Base-by-base conservation (phyloP, 2,797 vertebrate species). In the Platalea minor region DNA sequence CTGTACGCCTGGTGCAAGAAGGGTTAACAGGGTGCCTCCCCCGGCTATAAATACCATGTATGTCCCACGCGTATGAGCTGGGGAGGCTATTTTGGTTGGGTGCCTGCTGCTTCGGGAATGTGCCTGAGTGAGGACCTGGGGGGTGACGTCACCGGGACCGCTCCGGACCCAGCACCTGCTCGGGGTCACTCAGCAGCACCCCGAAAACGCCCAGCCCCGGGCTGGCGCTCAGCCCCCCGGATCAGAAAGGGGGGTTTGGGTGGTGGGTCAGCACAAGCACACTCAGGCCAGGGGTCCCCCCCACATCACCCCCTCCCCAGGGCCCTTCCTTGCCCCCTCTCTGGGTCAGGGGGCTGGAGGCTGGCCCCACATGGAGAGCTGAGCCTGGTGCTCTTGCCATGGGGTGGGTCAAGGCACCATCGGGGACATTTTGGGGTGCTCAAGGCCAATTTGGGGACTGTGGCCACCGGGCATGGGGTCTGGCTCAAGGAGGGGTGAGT, bases 31-130 rank as follows among this genome's bases (percentile, higher is more conserved):
- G 17, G 68, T 79, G 56, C 88, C 70, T 88, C 68, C 85, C n/a
- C 50, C 3, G 3, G 77, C 97, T 97, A 96, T 90, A 96, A 97
- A 97, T 97, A 97, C 54, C 82, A 18, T 14, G 3, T 37, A 11
- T 92, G 95, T 95, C 92, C 96, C 93, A 85, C 75, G 61, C 41
- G 17, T 60, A 65, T 83, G 74, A 95, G 83, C 85, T 75, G 8
- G 31, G 57, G 35, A 95, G 78, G 82, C 95, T 97, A 97, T 97
- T 97, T 97, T 91, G 48, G 96, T 96, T 92, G 89, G 89, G 87
- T 95, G 91, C 92, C 86, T 97, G 93, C 91, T 96, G 96, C 96
- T 87, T 92, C 11, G 39, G 90, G 97, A 97, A 97, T 97, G 97
- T 86, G 79, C 41, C 9, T 2, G 82, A 74, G 88, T 2, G 11